Percentiles rank a stretch among this genome's conserved stretches.
Conservation (phyloP, 2,797 vertebrate genomes). For the Lepidocolaptes lacrymiger region DNA sequence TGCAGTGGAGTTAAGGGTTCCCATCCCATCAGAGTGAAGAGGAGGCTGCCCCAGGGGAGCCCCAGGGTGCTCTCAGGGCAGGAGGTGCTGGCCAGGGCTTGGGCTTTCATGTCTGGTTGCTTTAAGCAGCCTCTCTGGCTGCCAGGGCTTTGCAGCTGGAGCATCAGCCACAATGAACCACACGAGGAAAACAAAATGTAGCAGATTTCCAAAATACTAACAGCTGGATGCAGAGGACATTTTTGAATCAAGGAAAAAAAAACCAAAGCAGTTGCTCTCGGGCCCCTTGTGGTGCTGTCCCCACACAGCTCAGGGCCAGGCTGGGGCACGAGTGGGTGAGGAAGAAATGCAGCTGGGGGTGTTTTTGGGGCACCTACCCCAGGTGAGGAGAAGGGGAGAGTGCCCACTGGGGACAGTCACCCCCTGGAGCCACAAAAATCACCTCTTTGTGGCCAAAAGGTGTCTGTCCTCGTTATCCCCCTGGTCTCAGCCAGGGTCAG, state of each 20-base stretch:
- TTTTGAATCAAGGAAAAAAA: background rate
- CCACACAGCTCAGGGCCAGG: background rate
- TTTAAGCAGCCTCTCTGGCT: background rate
- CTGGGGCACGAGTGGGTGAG: background rate
- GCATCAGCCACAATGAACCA: background rate
- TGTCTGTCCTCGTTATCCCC: background rate
- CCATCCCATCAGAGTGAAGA: accelerated
- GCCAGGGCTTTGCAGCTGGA: constrained; percentile 34
- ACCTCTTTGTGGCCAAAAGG: background rate
- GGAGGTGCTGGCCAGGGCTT: background rate
- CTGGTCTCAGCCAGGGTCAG: background rate
- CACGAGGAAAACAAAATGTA: constrained; percentile 5
- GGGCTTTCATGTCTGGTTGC: background rate
- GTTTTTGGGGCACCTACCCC: background rate
- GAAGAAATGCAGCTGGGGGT: background rate
- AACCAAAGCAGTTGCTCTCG: background rate
- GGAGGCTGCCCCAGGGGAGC: background rate
- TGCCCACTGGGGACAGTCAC: background rate
- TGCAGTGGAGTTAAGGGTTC: background rate
- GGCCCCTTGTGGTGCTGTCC: background rate
- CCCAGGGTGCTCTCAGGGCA: background rate
- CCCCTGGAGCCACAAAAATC: background rate
- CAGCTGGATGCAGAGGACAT: constrained; percentile 65
- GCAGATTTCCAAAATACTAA: constrained; percentile 24
- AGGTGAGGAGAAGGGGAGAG: background rate